Evolutionary conservation across 23 tunicate species (phyloP), one percentile per base, ranked within the genome.

Genomic region (Phallusia fumigata): DNA sequence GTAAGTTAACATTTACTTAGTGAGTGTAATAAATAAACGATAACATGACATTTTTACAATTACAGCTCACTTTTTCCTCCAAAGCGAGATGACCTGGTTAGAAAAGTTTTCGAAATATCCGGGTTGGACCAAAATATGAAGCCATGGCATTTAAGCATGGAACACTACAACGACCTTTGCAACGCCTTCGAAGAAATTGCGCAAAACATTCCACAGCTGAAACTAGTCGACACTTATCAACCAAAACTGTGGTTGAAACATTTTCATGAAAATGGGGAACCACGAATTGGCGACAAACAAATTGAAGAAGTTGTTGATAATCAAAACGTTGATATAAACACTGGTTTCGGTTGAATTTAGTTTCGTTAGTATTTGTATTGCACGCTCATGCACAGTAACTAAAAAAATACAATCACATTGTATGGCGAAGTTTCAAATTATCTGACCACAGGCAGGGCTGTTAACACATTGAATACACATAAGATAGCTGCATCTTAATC

Each of bases 151-250:
- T 52, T 94, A 34, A 50, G 79, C n/a, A 94, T 65, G 64, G 64
- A 13, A 44, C 94, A 94, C 74, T 89, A 89, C 72, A 78, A 86
- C 13, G 98, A 94, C 52, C 74, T 94, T 15, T 94, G 98, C 75
- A 65, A 81, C 40, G 93, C 98, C 1, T 94, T 34, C 65, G 88
- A 94, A 74, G 93, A 89, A 85, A 94, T 94, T 15, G 93, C 95
- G 16, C 65, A 78, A 35, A 32, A 78, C 74, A 94, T 94, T 51
- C 98, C 98, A 21, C 86, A 85, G 32, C 31, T 94, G 0, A 36
- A 77, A 11, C 44, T 73, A 52, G 90, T 94, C 0, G 98, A 94
- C 64, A 89, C 98, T 31, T 89, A 69, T 53, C 80, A 83, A n/a
- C 76, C 76, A 0, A 94, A 83, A 80, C 33, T 19, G 16, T 94